Evolutionary conservation across 2,113 vertebrate species (phyloP).

Genomic region (Hippocampus guttulatus): DNA sequence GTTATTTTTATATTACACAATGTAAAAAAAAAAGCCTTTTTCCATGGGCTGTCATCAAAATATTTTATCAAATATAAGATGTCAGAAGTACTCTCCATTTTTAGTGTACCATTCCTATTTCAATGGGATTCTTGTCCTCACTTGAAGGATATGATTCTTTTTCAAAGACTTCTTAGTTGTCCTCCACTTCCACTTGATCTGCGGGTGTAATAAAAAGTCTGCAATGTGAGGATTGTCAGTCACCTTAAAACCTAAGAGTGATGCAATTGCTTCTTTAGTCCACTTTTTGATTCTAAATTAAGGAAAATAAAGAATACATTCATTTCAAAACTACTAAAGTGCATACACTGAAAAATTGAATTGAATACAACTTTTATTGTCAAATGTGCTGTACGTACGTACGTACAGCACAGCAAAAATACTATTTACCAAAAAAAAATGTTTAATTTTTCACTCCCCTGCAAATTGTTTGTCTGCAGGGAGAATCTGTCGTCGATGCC

Average conservation of each 20-base stretch:
- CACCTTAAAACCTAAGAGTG: not conserved
- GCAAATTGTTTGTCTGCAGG: slow-evolving; percentile 57
- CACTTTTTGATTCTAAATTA: not conserved
- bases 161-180: not conserved
- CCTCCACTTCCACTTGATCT: not conserved
- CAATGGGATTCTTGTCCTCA: not conserved
- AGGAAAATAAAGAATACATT: not conserved
- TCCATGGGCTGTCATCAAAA: not conserved
- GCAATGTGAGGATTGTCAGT: not conserved
- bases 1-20: not conserved
- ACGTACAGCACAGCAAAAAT: too few species aligned
- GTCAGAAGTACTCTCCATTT: not conserved
- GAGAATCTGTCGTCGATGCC: slow-evolving; percentile 64
- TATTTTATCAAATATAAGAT: not conserved
- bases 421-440: not conserved
- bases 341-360: not conserved
- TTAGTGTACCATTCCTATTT: not conserved
- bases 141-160: not conserved
- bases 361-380: too few species aligned
- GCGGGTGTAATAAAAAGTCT: not conserved
- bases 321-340: not conserved
- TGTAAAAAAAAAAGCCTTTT: not conserved
- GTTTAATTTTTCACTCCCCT: not conserved
- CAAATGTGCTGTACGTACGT: too few species aligned
- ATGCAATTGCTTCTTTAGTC: not conserved